Evolutionary conservation across 2,888 invertebrate species (phyloP), one percentile per base, ranked within the genome.

Genomic region (Cotesia congregata): DNA sequence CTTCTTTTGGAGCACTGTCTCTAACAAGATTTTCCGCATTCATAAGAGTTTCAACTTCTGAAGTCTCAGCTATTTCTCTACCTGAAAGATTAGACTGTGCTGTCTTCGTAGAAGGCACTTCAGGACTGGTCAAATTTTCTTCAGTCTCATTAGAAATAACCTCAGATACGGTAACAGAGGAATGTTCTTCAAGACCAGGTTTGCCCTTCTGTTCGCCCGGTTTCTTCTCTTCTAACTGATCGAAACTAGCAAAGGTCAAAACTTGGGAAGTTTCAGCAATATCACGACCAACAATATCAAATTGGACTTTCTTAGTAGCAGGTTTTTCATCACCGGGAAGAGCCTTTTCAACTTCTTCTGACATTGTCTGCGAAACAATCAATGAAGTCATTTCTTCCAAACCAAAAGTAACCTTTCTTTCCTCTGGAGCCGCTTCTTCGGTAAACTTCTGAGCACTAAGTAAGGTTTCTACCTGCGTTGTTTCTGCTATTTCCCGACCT

Each of bases 41-140:
- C n/a, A 78, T 75, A 12, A 82, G 79, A 71, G 84, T 80, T 15
- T 87, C 76, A 1, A 90, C 83, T 83, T 90, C 89, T 30, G 86
- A 83, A 67, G 89, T 88, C 83, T 90, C 86, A 6, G 90, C 89
- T 69, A 89, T 86, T 82, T 90, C 90, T 82, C 88, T 85, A 6
- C 88, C 86, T 0, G 77, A 77, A 4, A 88, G 75, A 40, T 80
- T 81, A 17, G 88, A 83, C 77, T 83, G 82, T 7, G 87, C 88
- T 41, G 80, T 84, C 15, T 83, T 84, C 39, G 75, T 79, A 30
- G 79, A 83, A 1, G 85, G 87, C 65, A 77, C 75, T 41, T 82
- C 76, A 3, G 62, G 69, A 41, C 60, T 74, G 17, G 79, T 81
- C 0, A 87, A 72, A 12, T 73, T 20, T 5, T 82, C 78, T 76